A percentile compares a stretch with the other conserved stretches of the same genome.
Conservation (phyloP, 2,797 vertebrate species). For the Eidolon dupreanum region DNA sequence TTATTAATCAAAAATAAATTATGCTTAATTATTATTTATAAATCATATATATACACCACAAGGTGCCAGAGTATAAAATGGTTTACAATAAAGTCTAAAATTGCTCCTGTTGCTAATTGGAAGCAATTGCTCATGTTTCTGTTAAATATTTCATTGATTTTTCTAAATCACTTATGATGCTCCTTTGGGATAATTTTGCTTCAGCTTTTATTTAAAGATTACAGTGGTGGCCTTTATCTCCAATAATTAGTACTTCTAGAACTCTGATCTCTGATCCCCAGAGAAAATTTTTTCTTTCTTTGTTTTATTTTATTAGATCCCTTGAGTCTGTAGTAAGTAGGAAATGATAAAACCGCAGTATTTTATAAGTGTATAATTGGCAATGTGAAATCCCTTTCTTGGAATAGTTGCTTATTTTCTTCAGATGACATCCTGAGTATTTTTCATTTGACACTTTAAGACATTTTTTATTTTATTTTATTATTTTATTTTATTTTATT, state of each 20-base stretch:
- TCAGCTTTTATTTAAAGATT: neutral
- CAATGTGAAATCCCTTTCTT: neutral
- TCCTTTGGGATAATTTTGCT: neutral
- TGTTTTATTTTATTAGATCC: neutral
- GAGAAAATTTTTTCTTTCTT: neutral
- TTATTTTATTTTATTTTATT: neutral
- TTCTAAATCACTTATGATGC: neutral
- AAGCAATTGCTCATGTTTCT: neutral
- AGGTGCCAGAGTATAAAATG: neutral
- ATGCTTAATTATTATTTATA: neutral
- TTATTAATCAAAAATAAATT: neutral
- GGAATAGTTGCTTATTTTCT: neutral
- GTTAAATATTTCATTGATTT: neutral
- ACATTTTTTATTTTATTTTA: neutral
- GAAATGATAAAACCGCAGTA: neutral
- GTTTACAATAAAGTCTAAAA: neutral
- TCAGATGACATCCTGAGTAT: neutral
- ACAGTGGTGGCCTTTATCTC: neutral
- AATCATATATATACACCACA: neutral
- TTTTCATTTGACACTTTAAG: neutral
- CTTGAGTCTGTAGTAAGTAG: neutral
- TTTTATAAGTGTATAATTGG: neutral
- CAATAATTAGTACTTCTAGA: conserved; percentile 17
- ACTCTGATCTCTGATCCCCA: neutral
- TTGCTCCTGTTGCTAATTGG: neutral